These are phyloP conservation scores for Ageneiosus marmoratus DNA, from an alignment of 2,113 vertebrate genomes.

Conservation along the genomic window DNA sequence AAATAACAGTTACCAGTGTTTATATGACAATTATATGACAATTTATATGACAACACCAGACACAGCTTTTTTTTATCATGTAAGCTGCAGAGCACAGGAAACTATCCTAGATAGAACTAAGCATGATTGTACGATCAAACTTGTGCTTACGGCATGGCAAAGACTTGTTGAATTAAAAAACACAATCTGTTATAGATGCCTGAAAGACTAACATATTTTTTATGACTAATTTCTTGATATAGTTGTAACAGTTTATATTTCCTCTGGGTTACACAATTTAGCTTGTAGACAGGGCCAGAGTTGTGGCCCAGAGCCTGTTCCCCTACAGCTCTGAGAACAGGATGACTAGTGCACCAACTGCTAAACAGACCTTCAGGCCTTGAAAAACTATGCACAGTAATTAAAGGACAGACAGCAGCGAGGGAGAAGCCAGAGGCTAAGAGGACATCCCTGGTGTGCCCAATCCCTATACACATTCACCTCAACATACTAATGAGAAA, in stretches of 20 bases:
- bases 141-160: background rate
- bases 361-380: slow-evolving; percentile 36
- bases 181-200: background rate
- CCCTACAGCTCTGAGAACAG: slow-evolving; percentile 36
- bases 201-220: background rate
- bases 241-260: slow-evolving; percentile 26
- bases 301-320: slow-evolving; percentile 30
- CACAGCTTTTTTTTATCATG: background rate
- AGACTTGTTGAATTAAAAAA: background rate
- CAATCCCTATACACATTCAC: slow-evolving; percentile 34
- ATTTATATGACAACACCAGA: too few species aligned
- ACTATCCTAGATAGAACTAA: background rate
- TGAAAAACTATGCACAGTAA: slow-evolving; percentile 40
- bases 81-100: background rate
- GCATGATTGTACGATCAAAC: background rate
- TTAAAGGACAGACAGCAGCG: slow-evolving; percentile 47
- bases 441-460: slow-evolving; percentile 30
- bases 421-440: slow-evolving; percentile 36
- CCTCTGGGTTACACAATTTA: slow-evolving; percentile 30
- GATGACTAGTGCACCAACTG: slow-evolving; percentile 13
- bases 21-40: background rate
- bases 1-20: background rate
- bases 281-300: slow-evolving; percentile 34
- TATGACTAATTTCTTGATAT: background rate
- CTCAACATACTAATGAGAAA: slow-evolving; percentile 42